Percentiles rank a stretch among this genome's conserved stretches.
These are phyloP conservation scores for Gnathonemus longibarbis DNA, from an alignment of 2,113 vertebrate species.

Conservation along the genomic window DNA sequence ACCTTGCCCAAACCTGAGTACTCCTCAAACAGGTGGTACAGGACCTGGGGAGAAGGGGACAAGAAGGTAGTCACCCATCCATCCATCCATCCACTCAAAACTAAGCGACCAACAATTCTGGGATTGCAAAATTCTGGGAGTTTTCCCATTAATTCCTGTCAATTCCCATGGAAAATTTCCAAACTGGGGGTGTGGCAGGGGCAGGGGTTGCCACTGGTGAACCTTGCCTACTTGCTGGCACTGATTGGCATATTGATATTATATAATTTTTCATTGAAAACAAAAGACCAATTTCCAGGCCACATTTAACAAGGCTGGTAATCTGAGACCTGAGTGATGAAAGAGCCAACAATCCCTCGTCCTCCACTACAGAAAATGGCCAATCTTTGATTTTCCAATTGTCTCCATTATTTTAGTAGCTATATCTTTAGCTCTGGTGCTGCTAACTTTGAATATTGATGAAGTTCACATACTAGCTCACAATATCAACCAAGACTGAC, in stretches of 20 bases:
- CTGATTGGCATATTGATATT: background rate
- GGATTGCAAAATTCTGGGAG: background rate
- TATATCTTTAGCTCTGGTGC: background rate
- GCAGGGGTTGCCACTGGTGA: background rate
- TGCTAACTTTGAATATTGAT: background rate
- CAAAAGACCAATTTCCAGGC: background rate
- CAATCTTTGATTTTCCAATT: background rate
- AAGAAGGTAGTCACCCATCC: background rate
- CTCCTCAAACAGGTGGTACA: constrained; percentile 96
- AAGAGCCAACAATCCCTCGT: background rate
- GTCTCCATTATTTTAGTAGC: background rate
- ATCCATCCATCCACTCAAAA: background rate
- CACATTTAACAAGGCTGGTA: background rate
- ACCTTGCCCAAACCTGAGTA: constrained; percentile 60
- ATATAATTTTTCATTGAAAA: background rate
- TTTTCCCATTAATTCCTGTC: background rate
- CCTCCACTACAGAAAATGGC: background rate
- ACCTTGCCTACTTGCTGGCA: background rate
- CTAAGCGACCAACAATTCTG: background rate
- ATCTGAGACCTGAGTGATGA: background rate
- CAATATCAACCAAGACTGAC: background rate
- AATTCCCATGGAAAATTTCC: background rate
- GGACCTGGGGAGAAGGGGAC: constrained; percentile 61
- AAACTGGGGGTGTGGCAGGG: background rate
- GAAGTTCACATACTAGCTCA: background rate